These are phyloP conservation scores for Cyprinodon brontotheroides DNA, from an alignment of 2,113 vertebrate species.

Conservation along the genomic window DNA sequence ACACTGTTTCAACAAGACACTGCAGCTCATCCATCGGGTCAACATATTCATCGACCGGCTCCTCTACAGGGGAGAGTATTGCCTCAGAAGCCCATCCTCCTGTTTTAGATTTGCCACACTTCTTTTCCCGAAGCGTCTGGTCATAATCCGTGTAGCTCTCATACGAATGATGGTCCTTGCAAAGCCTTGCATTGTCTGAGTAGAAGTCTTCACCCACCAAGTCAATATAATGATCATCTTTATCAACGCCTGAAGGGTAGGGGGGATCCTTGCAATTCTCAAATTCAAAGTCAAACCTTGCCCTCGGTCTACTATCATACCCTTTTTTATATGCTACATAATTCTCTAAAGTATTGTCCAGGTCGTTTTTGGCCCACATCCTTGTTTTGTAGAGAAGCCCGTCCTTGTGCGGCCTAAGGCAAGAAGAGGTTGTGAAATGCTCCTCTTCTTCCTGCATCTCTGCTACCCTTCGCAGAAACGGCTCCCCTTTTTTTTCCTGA, in stretches of 20 bases:
- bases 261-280: conserved; percentile 81
- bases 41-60: conserved; percentile 84
- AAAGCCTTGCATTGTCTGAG: conserved; percentile 43
- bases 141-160: conserved; percentile 58
- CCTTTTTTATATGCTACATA: conserved; percentile 74
- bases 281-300: conserved; percentile 79
- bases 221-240: conserved; percentile 78
- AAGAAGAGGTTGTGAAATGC: conserved; percentile 56
- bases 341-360: conserved; percentile 70
- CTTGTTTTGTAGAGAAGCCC: conserved; percentile 89
- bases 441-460: conserved; percentile 77
- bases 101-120: conserved; percentile 61
- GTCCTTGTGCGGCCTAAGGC: conserved; percentile 84
- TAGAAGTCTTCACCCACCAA: conserved; percentile 55
- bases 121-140: conserved; percentile 67
- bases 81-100: conserved; percentile 71
- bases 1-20: conserved; percentile 93
- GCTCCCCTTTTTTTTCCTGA: conserved; percentile 70
- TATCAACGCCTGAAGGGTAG: conserved; percentile 74
- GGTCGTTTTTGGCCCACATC: conserved; percentile 76
- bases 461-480: conserved; percentile 70
- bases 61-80: conserved; percentile 83
- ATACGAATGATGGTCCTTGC: conserved; percentile 46
- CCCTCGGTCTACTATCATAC: conserved; percentile 41
- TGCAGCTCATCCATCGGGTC: conserved; percentile 94